Conservation (phyloP, 2,888 invertebrate genomes). For the Dolichopus griseipennis region DNA sequence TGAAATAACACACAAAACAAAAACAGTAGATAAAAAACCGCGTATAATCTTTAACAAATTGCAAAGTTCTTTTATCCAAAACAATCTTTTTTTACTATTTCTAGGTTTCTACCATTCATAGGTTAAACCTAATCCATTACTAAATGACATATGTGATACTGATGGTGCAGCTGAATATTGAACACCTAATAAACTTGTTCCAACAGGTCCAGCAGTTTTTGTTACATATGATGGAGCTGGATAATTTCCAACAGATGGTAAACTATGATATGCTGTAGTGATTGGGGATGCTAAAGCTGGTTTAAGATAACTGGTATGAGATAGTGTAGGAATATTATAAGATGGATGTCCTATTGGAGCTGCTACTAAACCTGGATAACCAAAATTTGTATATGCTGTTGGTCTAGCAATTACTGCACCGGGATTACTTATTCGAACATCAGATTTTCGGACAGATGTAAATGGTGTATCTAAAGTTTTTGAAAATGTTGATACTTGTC, state of each 20-base stretch:
- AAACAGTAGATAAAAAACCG: too few relatives aligned
- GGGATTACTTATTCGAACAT: slow-evolving; percentile 62
- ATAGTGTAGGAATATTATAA: slow-evolving; percentile 21
- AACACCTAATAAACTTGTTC: slow-evolving; percentile 49
- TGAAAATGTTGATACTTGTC: slow-evolving; percentile 59
- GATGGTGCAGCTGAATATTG: slow-evolving; percentile 53
- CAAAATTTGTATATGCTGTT: slow-evolving; percentile 17
- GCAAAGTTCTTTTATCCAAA: too few relatives aligned
- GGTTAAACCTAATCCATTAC: slow-evolving; percentile 48
- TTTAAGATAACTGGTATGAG: slow-evolving; percentile 20
- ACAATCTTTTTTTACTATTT: too few relatives aligned
- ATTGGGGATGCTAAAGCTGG: slow-evolving; percentile 13
- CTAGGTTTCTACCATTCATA: slow-evolving; percentile 49
- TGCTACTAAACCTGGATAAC: slow-evolving; percentile 23
- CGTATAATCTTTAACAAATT: too few relatives aligned
- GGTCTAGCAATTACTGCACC: slow-evolving; percentile 43
- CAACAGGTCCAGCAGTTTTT: slow-evolving; percentile 30
- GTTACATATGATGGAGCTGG: slow-evolving; percentile 11
- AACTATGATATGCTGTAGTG: slow-evolving; percentile 20
- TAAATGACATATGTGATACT: slow-evolving; percentile 54
- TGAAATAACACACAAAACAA: too few relatives aligned
- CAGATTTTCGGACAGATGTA: slow-evolving; percentile 61
- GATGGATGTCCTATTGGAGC: slow-evolving; percentile 25
- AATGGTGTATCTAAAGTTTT: slow-evolving; percentile 65
- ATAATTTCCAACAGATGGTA: slow-evolving; percentile 18